Evolutionary conservation across 1,140 invertebrate species (phyloP), one percentile per base, ranked within the genome.

Genomic region (Cyphomyrmex costatus): DNA sequence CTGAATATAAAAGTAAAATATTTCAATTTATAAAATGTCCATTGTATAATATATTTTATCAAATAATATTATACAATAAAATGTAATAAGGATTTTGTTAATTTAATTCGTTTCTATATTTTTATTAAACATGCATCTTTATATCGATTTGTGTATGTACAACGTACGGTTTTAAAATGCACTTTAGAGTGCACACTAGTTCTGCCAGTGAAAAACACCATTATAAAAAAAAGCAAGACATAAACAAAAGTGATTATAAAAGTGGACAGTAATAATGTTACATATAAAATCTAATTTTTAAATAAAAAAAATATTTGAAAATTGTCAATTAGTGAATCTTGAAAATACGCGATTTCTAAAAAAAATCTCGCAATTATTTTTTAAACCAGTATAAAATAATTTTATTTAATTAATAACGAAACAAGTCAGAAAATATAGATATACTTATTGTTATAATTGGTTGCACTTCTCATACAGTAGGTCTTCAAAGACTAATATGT

Each of bases 191-290:
- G n/a, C n/a, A n/a, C n/a, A n/a, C n/a, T n/a, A n/a, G n/a, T n/a
- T n/a, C n/a, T n/a, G n/a, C n/a, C n/a, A n/a, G n/a, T n/a, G n/a
- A n/a, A n/a, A n/a, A n/a, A n/a, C n/a, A n/a, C n/a, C n/a, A n/a
- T 65, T n/a, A 24, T 27, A 14, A 0, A 33, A 66, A 0, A 24
- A 66, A 19, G 46, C 46, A 46, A 58, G 27, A 60, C 19, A 14
- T 10, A 27, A 82, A 58, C 36, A 73, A 46, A 71, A 46, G 21
- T 3, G n/a, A 42, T 46, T 46, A 56, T 56, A 49, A n/a, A n/a
- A n/a, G 19, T 60, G 42, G 7, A 12, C 10, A 71, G 3, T n/a
- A 49, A 46, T 30, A 8, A 61, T 14, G 6, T 49, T 63, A 27
- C 8, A 21, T 21, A 33, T 21, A n/a, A n/a, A n/a, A 58, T 21